These are phyloP conservation scores for rabbit (Oryctolagus cuniculus) DNA, from an alignment of 2,113 vertebrate species.

Conservation along the genomic window DNA sequence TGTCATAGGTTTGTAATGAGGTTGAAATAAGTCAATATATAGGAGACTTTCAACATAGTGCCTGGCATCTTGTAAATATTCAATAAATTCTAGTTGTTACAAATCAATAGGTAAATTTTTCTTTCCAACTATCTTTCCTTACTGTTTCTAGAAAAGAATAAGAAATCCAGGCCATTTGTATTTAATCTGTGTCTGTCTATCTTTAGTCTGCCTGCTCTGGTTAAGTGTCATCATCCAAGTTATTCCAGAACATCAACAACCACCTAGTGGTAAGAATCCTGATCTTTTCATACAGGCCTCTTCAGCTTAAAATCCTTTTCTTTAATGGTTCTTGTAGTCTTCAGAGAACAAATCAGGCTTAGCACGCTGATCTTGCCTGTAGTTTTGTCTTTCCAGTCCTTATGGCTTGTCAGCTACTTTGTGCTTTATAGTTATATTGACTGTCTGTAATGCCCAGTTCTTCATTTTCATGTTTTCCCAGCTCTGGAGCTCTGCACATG, in stretches of 20 bases:
- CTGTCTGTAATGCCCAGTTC: neutral
- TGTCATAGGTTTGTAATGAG: neutral
- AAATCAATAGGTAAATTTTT: conserved; percentile 27
- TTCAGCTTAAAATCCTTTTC: neutral
- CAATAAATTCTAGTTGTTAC: neutral
- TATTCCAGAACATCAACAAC: neutral
- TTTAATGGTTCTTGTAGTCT: neutral
- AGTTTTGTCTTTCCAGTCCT: neutral
- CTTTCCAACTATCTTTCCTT: neutral
- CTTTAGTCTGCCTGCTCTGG: neutral
- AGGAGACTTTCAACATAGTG: neutral
- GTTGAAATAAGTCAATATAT: neutral
- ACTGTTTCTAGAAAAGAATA: neutral
- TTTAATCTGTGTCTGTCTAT: neutral
- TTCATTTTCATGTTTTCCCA: neutral
- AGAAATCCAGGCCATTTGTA: neutral
- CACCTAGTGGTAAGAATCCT: neutral
- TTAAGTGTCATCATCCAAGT: conserved; percentile 19
- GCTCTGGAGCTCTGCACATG: neutral
- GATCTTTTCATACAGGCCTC: neutral
- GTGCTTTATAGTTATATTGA: neutral
- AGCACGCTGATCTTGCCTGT: conserved; percentile 11
- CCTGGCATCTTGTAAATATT: conserved; percentile 3
- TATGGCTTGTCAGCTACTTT: neutral
- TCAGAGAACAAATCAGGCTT: neutral